Evolutionary conservation across 2,888 invertebrate species (phyloP).

Genomic region (Nymphalis polychloros): DNA sequence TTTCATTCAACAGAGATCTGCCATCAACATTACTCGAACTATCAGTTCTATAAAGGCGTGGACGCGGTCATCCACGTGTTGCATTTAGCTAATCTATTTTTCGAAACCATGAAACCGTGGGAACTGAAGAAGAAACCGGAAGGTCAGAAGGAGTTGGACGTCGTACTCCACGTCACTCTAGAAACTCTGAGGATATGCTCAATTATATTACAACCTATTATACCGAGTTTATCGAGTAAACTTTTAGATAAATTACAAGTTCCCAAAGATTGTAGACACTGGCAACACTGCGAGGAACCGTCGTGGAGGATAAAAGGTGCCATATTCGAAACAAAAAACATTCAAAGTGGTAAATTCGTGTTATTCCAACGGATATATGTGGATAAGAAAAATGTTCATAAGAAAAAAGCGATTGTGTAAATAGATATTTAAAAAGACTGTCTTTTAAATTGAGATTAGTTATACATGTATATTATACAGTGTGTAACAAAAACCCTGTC

Average conservation of each 20-base stretch:
- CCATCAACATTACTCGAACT: slow-evolving; percentile 85
- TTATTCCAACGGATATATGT: slow-evolving; percentile 70
- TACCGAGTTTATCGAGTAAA: slow-evolving; percentile 86
- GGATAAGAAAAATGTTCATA: slow-evolving; percentile 53
- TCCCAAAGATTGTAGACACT: slow-evolving; percentile 53
- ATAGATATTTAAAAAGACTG: neutral
- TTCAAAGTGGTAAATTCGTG: slow-evolving; percentile 70
- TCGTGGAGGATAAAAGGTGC: slow-evolving; percentile 67
- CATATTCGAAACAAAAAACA: slow-evolving; percentile 65
- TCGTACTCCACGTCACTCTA: slow-evolving; percentile 90
- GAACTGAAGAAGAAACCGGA: slow-evolving; percentile 85
- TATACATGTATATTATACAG: slow-evolving; percentile 9
- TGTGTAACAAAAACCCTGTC: too few relatives aligned
- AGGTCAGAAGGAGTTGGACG: slow-evolving; percentile 83
- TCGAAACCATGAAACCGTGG: slow-evolving; percentile 95
- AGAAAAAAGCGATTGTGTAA: slow-evolving; percentile 57
- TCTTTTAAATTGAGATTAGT: slow-evolving; percentile 12
- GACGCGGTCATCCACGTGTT: slow-evolving; percentile 88
- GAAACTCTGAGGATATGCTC: slow-evolving; percentile 88
- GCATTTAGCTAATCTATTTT: slow-evolving; percentile 91
- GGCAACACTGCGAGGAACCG: slow-evolving; percentile 66
- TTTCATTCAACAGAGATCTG: slow-evolving; percentile 80
- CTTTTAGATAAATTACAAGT: slow-evolving; percentile 87
- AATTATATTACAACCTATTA: slow-evolving; percentile 92
- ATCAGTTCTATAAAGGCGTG: slow-evolving; percentile 91